These are phyloP conservation scores for Agrypnus murinus DNA, from an alignment of 2,888 invertebrate species.

Conservation along the genomic window DNA sequence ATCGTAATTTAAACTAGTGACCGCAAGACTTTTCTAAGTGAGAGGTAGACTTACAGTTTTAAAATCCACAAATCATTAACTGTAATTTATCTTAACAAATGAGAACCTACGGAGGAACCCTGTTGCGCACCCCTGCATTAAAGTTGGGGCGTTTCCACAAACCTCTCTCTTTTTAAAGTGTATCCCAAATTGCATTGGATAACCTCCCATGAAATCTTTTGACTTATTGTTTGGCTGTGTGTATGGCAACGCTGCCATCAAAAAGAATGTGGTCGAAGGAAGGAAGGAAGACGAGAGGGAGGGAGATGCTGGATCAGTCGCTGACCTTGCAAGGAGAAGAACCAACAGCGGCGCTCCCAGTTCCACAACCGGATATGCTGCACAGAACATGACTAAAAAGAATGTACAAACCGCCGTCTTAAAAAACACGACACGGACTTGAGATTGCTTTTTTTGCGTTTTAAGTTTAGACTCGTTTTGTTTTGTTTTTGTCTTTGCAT, in stretches of 20 bases:
- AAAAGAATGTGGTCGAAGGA: conserved; percentile 68
- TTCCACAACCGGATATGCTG: conserved; percentile 67
- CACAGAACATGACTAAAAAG: conserved; percentile 54
- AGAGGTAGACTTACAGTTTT: conserved; percentile 22
- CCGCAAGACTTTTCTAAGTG: conserved; percentile 42
- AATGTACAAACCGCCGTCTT: conserved; percentile 44
- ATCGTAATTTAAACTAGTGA: conserved; percentile 58
- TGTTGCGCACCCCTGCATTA: conserved; percentile 1
- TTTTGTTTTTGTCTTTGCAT: conserved; percentile 38
- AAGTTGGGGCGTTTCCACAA: too few species aligned
- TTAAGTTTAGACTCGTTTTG: conserved; percentile 37
- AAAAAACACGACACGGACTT: conserved; percentile 48
- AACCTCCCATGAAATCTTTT: conserved; percentile 20
- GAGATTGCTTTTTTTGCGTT: conserved; percentile 49
- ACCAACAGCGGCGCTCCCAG: conserved; percentile 57
- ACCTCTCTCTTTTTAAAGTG: too few species aligned
- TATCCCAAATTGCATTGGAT: not conserved
- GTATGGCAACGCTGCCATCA: conserved; percentile 62
- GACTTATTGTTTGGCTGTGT: conserved; percentile 33
- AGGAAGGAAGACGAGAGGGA: conserved; percentile 66
- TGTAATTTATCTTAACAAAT: not conserved
- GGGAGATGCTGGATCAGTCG: conserved; percentile 69
- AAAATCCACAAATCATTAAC: not conserved
- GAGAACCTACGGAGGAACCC: not conserved
- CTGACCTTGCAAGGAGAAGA: conserved; percentile 71